Percentiles rank a stretch among this genome's conserved stretches.
phyloP scores from a whole-genome alignment of 2,113 vertebrate species.

The Leptobrachium ailaonicum region DNA sequence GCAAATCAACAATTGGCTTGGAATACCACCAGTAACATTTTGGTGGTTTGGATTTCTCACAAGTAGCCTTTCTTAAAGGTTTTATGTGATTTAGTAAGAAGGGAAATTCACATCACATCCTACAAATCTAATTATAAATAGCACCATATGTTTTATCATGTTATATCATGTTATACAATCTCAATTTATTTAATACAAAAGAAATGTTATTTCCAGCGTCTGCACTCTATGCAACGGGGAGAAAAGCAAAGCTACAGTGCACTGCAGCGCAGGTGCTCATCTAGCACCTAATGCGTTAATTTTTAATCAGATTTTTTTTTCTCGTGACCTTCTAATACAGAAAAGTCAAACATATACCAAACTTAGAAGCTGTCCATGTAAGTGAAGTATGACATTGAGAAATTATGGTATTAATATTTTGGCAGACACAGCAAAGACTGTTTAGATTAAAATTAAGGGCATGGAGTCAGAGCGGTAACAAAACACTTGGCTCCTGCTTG shows the following conservation, averaged over 20 bases:
- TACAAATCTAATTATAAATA: too few species aligned
- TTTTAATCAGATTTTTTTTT: conserved; percentile 4
- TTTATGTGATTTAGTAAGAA: too few species aligned
- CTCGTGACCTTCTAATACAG: conserved; percentile 35
- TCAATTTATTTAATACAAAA: too few species aligned
- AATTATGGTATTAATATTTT: conserved; percentile 47
- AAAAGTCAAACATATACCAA: conserved; percentile 39
- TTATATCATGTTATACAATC: too few species aligned
- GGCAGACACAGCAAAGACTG: conserved; percentile 48
- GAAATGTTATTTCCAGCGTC: neutral
- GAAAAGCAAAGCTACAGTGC: neutral
- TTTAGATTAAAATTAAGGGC: conserved; percentile 49
- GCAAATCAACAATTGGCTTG: too few species aligned
- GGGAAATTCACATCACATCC: too few species aligned
- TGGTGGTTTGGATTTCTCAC: too few species aligned
- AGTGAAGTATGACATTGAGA: conserved; percentile 48
- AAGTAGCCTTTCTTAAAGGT: too few species aligned
- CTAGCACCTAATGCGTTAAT: neutral
- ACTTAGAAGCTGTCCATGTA: conserved; percentile 36
- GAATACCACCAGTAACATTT: too few species aligned
- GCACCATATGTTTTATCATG: too few species aligned
- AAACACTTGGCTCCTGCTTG: conserved; percentile 29
- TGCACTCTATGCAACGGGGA: neutral
- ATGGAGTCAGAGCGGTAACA: conserved; percentile 35
- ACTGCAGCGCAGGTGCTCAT: neutral